Evolutionary conservation across 2,888 invertebrate genomes (phyloP).

Genomic region (Parnassius mnemosyne): DNA sequence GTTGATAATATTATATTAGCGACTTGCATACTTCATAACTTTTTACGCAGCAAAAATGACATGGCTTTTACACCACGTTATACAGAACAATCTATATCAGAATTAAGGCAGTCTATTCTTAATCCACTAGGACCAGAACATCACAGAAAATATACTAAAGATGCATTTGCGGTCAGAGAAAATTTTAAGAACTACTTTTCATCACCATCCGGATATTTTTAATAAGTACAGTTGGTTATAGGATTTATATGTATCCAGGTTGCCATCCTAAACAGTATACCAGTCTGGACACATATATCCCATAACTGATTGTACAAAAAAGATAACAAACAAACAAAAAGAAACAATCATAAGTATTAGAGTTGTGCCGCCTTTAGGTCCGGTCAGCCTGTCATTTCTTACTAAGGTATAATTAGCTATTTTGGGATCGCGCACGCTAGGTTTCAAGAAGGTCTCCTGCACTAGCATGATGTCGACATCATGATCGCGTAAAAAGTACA

Average conservation of each 20-base stretch:
- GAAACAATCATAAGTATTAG: too few relatives aligned
- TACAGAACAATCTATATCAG: neutral
- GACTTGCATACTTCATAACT: neutral
- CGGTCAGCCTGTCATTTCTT: too few relatives aligned
- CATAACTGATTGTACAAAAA: conserved; percentile 1
- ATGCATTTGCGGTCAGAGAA: conserved; percentile 2
- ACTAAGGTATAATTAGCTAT: too few relatives aligned
- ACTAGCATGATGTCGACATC: too few relatives aligned
- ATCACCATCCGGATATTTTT: conserved; percentile 1
- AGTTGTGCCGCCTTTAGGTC: too few relatives aligned
- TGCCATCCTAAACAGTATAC: neutral
- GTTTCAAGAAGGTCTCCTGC: too few relatives aligned
- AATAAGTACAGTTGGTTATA: neutral
- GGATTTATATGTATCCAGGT: neutral
- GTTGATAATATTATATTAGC: conserved; percentile 1
- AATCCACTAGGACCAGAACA: neutral
- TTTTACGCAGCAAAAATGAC: too few relatives aligned
- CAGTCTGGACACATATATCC: neutral
- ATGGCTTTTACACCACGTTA: neutral
- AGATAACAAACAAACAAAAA: too few relatives aligned
- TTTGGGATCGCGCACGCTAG: too few relatives aligned
- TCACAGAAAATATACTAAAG: neutral
- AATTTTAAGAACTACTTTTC: conserved; percentile 1
- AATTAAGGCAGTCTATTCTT: neutral
- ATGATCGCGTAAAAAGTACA: too few relatives aligned